Evolutionary conservation across 2,888 invertebrate genomes (phyloP).

Genomic region (Conus canariensis): DNA sequence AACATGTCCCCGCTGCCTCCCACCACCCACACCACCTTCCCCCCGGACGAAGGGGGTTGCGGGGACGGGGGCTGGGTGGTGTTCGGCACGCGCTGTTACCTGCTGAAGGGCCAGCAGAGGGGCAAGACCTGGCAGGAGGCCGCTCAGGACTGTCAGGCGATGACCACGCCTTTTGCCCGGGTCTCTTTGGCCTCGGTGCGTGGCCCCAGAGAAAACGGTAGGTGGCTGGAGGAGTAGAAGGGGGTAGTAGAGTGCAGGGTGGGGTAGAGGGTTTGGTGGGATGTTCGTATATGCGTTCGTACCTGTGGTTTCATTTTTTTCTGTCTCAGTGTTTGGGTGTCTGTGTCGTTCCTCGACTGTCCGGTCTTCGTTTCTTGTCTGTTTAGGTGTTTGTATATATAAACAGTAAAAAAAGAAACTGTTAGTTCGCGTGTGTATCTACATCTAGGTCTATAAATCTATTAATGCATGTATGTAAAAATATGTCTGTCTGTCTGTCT

Average conservation of each 20-base stretch:
- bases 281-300: background rate
- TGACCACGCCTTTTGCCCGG: background rate
- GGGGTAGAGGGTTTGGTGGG: background rate
- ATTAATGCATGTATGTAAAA: background rate
- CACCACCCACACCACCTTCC: conserved; percentile 54
- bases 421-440: background rate
- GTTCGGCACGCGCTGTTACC: conserved; percentile 63
- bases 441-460: background rate
- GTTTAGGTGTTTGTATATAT: too few species aligned
- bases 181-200: conserved; percentile 18
- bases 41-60: conserved; percentile 59
- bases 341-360: too few species aligned
- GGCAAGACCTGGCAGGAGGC: conserved; percentile 34
- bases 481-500: background rate
- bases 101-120: conserved; percentile 46
- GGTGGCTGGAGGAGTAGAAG: too few species aligned
- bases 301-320: background rate
- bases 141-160: background rate
- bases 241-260: background rate
- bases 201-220: conserved; percentile 22
- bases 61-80: conserved; percentile 56
- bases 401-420: background rate
- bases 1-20: conserved; percentile 47
- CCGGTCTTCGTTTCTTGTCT: too few species aligned
- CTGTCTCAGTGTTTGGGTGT: background rate